Conservation (phyloP, 2,797 vertebrate genomes). For the Poecilia wingei region DNA sequence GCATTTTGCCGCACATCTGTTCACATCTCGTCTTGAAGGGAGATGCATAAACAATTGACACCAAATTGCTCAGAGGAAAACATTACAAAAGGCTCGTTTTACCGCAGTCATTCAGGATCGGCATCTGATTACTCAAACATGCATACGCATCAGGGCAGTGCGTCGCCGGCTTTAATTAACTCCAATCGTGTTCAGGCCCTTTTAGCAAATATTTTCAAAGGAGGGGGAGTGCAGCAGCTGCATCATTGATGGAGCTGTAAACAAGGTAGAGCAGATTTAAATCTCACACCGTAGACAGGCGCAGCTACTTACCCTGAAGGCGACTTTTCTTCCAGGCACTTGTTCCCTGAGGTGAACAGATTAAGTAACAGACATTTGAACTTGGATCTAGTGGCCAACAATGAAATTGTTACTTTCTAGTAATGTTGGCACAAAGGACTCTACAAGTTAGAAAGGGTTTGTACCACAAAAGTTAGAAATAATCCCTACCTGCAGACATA, state of each 20-base stretch:
- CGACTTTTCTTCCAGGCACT: constrained; percentile 58
- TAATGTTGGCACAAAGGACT: constrained; percentile 29
- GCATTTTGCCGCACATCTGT: constrained; percentile 46
- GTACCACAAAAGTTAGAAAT: constrained; percentile 34
- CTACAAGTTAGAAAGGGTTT: constrained; percentile 39
- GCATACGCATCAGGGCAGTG: constrained; percentile 27
- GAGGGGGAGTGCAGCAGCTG: constrained; percentile 41
- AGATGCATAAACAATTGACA: constrained; percentile 42
- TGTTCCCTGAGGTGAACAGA: constrained; percentile 67
- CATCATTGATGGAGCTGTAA: constrained; percentile 60
- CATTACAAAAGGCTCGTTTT: constrained; percentile 48
- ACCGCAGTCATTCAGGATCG: constrained; percentile 32
- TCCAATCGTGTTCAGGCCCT: constrained; percentile 26
- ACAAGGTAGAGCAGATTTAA: constrained; percentile 61
- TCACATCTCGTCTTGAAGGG: constrained; percentile 24
- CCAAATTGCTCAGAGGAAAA: constrained; percentile 59
- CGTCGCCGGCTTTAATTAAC: constrained; percentile 48
- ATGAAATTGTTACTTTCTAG: constrained; percentile 35
- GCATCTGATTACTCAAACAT: constrained; percentile 43
- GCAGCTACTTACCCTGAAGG: constrained; percentile 59
- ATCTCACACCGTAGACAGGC: constrained; percentile 61
- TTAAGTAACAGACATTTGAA: constrained; percentile 62
- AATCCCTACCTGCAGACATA: constrained; percentile 31
- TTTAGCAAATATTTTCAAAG: constrained; percentile 49
- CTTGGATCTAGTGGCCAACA: constrained; percentile 58